A percentile compares a stretch with the other conserved stretches of the same genome.
These are phyloP conservation scores for Drosophila glabriapex DNA, from an alignment of 2,888 invertebrate genomes.

Conservation along the genomic window DNA sequence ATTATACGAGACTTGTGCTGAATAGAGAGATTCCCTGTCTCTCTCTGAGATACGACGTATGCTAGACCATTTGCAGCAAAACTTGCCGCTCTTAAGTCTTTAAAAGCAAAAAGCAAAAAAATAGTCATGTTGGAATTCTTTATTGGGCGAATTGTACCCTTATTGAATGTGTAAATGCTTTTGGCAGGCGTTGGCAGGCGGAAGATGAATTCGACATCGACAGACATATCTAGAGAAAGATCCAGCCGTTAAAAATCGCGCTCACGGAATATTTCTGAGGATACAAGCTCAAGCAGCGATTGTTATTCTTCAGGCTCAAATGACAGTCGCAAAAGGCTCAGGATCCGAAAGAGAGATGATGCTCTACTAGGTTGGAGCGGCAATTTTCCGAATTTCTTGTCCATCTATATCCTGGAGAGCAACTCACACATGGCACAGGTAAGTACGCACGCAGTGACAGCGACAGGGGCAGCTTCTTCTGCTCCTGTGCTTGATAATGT, in stretches of 20 bases:
- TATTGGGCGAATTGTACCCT: neutral
- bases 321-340: constrained; percentile 24
- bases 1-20: neutral
- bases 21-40: no score
- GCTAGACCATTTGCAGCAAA: neutral
- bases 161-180: neutral
- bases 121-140: neutral
- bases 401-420: constrained; percentile 36
- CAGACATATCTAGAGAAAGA: neutral
- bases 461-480: neutral
- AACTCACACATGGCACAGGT: constrained; percentile 50
- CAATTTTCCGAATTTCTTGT: constrained; percentile 37
- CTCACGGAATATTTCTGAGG: neutral
- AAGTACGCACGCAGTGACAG: constrained; percentile 20
- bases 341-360: constrained; percentile 15
- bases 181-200: constrained; percentile 1
- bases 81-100: neutral
- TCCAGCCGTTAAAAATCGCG: neutral
- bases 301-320: neutral
- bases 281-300: constrained; percentile 1
- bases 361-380: constrained; percentile 48
- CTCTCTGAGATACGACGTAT: neutral
- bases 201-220: neutral
- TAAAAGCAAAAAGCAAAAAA: neutral
- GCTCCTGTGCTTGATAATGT: constrained; percentile 3